Evolutionary conservation across 2,113 vertebrate genomes (phyloP).

Genomic region (Bubalus kerabau): DNA sequence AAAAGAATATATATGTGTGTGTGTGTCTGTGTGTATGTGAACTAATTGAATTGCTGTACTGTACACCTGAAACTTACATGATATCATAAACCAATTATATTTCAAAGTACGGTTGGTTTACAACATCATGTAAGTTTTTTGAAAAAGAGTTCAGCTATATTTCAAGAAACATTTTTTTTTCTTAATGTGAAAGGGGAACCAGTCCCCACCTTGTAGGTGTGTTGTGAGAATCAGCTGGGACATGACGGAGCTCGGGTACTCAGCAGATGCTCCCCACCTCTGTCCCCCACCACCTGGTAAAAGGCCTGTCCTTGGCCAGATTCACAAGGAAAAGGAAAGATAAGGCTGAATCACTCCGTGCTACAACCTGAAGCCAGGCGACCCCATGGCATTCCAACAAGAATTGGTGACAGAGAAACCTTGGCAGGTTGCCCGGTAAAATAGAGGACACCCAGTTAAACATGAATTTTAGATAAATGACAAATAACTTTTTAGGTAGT

Average conservation of each 20-base stretch:
- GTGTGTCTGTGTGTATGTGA: not conserved
- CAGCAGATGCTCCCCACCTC: not conserved
- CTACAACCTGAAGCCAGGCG: not conserved
- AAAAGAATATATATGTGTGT: not conserved
- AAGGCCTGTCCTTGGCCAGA: not conserved
- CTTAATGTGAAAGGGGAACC: not conserved
- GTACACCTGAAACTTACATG: not conserved
- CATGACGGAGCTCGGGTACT: accelerated
- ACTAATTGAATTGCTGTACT: not conserved
- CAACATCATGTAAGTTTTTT: not conserved
- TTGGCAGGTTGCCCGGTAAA: not conserved
- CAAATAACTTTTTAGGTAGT: not conserved
- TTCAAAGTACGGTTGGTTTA: not conserved
- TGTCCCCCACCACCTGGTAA: not conserved
- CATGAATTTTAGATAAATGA: not conserved
- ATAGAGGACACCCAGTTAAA: not conserved
- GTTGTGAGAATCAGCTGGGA: not conserved
- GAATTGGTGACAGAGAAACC: not conserved
- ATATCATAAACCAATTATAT: not conserved
- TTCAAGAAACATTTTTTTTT: not conserved
- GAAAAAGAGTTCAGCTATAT: not conserved
- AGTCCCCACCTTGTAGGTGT: not conserved
- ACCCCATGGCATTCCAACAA: not conserved
- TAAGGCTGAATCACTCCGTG: not conserved
- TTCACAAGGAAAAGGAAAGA: not conserved